Conservation (phyloP, 2,888 invertebrate species). For the Bhutanitis thaidina region DNA sequence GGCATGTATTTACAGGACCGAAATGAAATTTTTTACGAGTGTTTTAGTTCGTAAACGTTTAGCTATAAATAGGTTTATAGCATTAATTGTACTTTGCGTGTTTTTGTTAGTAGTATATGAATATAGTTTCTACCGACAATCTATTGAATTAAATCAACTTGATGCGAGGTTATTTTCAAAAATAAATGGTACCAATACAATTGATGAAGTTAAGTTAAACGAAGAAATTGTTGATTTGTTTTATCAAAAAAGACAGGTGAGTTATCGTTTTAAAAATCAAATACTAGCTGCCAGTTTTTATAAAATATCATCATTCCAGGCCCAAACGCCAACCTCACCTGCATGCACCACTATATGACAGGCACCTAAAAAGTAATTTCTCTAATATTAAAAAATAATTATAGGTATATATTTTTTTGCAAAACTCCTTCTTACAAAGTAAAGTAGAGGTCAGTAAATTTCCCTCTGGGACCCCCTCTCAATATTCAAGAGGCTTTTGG, state of each 20-base stretch:
- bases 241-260: constrained; percentile 38
- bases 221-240: constrained; percentile 28
- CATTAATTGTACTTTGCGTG: constrained; percentile 1
- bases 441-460: too few relatives aligned
- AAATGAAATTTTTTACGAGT: constrained; percentile 3
- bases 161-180: background rate
- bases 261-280: constrained; percentile 7
- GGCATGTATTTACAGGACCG: constrained; percentile 5
- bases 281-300: too few relatives aligned
- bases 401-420: too few relatives aligned
- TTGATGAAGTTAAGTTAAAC: constrained; percentile 8
- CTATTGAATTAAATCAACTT: background rate
- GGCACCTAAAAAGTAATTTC: too few relatives aligned
- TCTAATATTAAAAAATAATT: too few relatives aligned
- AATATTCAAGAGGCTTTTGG: too few relatives aligned
- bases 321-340: too few relatives aligned
- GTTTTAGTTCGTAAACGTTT: constrained; percentile 4
- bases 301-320: too few relatives aligned
- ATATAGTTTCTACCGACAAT: background rate
- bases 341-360: too few relatives aligned
- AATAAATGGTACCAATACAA: background rate
- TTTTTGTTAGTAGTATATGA: constrained; percentile 4
- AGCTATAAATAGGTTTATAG: constrained; percentile 1
- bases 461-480: too few relatives aligned
- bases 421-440: too few relatives aligned